These are phyloP conservation scores for Trachemys scripta DNA, from an alignment of 2,113 vertebrate genomes.

Conservation along the genomic window DNA sequence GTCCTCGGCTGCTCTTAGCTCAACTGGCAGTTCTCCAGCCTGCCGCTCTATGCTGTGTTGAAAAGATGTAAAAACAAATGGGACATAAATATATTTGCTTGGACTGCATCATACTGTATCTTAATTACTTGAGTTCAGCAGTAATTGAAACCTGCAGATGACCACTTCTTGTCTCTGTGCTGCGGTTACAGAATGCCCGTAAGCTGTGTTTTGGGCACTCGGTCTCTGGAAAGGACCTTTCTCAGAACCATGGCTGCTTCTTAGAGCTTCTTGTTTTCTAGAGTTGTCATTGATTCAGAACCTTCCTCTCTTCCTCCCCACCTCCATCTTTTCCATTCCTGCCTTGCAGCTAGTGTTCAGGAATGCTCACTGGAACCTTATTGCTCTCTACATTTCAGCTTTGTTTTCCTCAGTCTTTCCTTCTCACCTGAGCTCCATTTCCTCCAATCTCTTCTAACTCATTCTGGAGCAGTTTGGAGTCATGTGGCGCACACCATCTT, in stretches of 20 bases:
- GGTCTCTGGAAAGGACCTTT: background rate
- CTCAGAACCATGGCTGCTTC: background rate
- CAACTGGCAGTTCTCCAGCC: slow-evolving; percentile 23
- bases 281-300: background rate
- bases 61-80: background rate
- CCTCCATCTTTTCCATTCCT: background rate
- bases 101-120: background rate
- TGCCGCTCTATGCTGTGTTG: background rate
- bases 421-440: background rate
- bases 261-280: background rate
- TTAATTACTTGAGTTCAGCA: background rate
- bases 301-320: background rate
- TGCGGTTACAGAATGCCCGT: background rate
- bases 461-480: fast-evolving
- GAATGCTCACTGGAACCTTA: background rate
- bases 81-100: background rate
- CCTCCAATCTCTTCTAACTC: background rate
- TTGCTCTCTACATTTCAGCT: background rate
- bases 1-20: background rate
- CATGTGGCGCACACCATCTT: fast-evolving
- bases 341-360: fast-evolving
- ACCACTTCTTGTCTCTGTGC: fast-evolving
- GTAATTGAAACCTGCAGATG: background rate
- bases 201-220: background rate
- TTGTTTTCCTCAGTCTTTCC: background rate